phyloP scores from a whole-genome alignment of 2,113 vertebrate species.

The Oryzias celebensis region DNA sequence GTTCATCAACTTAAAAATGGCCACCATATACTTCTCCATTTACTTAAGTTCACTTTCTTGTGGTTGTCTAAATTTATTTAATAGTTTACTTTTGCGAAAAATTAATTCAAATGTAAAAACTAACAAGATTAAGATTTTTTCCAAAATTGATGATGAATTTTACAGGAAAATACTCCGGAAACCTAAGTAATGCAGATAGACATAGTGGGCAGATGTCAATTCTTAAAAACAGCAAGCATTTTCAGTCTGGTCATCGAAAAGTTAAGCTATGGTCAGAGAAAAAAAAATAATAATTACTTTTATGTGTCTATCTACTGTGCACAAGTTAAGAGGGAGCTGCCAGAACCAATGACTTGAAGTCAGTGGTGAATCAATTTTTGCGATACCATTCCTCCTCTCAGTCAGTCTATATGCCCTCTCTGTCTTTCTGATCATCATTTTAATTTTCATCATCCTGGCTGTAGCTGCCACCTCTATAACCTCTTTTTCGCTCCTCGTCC shows the following conservation, averaged over 20 bases:
- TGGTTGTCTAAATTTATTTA: no score
- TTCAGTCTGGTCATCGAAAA: constrained; percentile 45
- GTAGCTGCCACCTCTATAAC: constrained; percentile 44
- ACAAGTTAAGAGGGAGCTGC: constrained; percentile 32
- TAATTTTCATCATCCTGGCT: constrained; percentile 57
- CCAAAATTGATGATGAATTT: no score
- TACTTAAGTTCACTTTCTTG: no score
- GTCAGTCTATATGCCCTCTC: constrained; percentile 32
- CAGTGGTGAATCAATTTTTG: constrained; percentile 27
- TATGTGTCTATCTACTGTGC: constrained; percentile 27
- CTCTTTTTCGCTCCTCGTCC: constrained; percentile 22
- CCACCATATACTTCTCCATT: no score
- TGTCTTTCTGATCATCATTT: constrained; percentile 52
- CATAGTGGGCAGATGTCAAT: no score
- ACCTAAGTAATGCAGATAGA: no score
- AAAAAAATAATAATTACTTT: constrained; percentile 32
- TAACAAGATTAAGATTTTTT: neutral
- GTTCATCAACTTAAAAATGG: no score
- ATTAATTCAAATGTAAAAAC: no score
- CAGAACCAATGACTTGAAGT: constrained; percentile 36
- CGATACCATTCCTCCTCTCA: constrained; percentile 40
- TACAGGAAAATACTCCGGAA: no score
- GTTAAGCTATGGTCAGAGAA: constrained; percentile 27
- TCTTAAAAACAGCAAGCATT: constrained; percentile 20
- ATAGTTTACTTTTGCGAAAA: no score